These are phyloP conservation scores for Heterotis niloticus DNA, from an alignment of 2,113 vertebrate species.

Conservation along the genomic window DNA sequence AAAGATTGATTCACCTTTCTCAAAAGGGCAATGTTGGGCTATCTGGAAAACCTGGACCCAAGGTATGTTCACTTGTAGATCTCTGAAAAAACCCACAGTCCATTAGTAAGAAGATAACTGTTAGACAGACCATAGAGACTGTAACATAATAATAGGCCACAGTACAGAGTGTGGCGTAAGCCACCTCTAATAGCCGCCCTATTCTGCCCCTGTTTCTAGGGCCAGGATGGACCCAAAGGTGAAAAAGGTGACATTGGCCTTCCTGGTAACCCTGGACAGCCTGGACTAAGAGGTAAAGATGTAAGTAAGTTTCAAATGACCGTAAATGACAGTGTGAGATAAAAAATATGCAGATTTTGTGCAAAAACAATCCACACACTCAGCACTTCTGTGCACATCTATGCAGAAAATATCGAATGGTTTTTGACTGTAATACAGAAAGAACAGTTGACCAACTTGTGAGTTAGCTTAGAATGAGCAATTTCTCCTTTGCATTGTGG, in stretches of 20 bases:
- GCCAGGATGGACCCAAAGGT: constrained; percentile 68
- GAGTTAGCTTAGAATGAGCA: neutral
- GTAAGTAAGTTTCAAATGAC: constrained; percentile 75
- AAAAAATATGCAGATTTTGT: neutral
- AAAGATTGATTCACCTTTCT: constrained; percentile 29
- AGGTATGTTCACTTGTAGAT: constrained; percentile 58
- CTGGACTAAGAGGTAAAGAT: constrained; percentile 89
- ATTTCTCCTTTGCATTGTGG: constrained; percentile 1
- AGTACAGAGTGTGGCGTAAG: neutral
- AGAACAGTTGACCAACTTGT: neutral
- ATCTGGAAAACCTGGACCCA: constrained; percentile 82
- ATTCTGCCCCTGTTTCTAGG: constrained; percentile 55
- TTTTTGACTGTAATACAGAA: no score
- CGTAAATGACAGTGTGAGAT: constrained; percentile 30
- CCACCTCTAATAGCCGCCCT: neutral
- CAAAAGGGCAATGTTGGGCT: constrained; percentile 82
- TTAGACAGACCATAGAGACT: no score
- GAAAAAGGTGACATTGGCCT: constrained; percentile 65
- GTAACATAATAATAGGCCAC: neutral
- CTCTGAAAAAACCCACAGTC: neutral
- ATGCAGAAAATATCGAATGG: no score
- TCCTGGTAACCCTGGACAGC: constrained; percentile 65
- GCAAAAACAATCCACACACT: no score
- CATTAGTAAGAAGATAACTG: neutral
- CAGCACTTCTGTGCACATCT: no score